These are phyloP conservation scores for Hyposoter didymator DNA, from an alignment of 2,888 invertebrate species.

Conservation along the genomic window DNA sequence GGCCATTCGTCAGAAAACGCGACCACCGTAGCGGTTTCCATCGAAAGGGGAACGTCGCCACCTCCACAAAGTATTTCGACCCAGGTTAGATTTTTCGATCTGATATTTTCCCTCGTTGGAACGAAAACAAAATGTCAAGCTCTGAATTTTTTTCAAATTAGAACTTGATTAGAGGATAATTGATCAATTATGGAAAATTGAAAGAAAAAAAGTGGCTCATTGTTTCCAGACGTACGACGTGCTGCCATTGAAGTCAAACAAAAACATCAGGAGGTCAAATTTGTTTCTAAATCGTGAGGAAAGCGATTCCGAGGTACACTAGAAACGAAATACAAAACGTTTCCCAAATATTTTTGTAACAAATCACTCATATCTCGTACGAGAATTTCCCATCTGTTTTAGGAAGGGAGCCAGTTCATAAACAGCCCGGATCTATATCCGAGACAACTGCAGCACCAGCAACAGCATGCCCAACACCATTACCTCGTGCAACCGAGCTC, in stretches of 20 bases:
- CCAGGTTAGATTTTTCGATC: slow-evolving; percentile 86
- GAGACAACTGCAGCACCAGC: slow-evolving; percentile 73
- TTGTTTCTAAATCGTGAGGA: slow-evolving; percentile 77
- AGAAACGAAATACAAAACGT: slow-evolving; percentile 26
- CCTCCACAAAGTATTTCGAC: slow-evolving; percentile 95
- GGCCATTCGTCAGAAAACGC: not conserved
- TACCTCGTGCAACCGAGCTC: slow-evolving; percentile 64
- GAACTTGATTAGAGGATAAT: not conserved
- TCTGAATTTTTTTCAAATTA: not conserved
- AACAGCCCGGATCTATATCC: slow-evolving; percentile 81
- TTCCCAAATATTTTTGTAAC: not conserved
- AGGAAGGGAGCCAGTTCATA: slow-evolving; percentile 77
- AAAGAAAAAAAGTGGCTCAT: slow-evolving; percentile 20
- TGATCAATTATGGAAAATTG: not conserved
- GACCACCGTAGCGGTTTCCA: slow-evolving; percentile 40
- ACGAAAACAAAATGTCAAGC: not conserved
- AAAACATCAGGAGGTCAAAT: slow-evolving; percentile 74
- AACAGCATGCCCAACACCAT: slow-evolving; percentile 68
- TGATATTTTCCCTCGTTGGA: not conserved
- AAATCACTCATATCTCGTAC: slow-evolving; percentile 63
- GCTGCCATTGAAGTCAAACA: slow-evolving; percentile 71
- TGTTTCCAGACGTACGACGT: slow-evolving; percentile 86
- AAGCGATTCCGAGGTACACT: slow-evolving; percentile 82
- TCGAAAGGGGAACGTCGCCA: slow-evolving; percentile 89
- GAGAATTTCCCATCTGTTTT: slow-evolving; percentile 77